Base-by-base conservation (phyloP, 1,140 invertebrate species). In the Atta texana region DNA sequence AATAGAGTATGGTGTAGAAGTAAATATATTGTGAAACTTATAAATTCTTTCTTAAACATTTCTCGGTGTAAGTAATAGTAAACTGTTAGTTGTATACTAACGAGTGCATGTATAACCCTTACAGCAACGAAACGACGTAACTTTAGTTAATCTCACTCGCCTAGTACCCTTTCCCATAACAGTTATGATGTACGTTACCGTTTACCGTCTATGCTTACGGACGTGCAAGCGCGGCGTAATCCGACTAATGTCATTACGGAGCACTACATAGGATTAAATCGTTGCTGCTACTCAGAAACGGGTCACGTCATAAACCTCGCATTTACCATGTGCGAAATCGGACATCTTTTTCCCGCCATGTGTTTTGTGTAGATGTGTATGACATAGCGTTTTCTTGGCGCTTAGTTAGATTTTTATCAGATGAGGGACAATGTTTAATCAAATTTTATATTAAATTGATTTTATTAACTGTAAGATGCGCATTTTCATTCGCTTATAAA, bases 111-210 rank as follows among this genome's bases (percentile, higher is more conserved):
- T 86, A 74, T 55, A 69, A 49, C 77, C 77, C 49, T 84, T 88
- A 86, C 16, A 71, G 80, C 84, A 81, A 82, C 76, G 71, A 72
- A 82, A 69, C 88, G 63, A 82, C 64, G 63, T 87, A 89, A 89
- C 88, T 69, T 89, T 71, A 72, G 88, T 89, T 89, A 89, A 89
- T 89, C 88, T 82, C 82, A 68, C 82, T 89, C 63, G 85, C 88
- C 61, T 77, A 80, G 55, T 82, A 89, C 44, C 55, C 74, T 87
- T 87, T 74, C 74, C 68, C 74, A 71, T 90, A 90, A 90, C 75
- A 78, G 89, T 90, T 90, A 87, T 90, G 88, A 89, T 68, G 89
- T 90, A 90, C 89, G 86, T 90, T 90, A 86, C 57, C 86, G 66
- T 90, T 90, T 88, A 88, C 80, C 78, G 31, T 89, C 72, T 53